phyloP scores from a whole-genome alignment of 2,113 vertebrate genomes.

The Thinocorus orbignyianus region DNA sequence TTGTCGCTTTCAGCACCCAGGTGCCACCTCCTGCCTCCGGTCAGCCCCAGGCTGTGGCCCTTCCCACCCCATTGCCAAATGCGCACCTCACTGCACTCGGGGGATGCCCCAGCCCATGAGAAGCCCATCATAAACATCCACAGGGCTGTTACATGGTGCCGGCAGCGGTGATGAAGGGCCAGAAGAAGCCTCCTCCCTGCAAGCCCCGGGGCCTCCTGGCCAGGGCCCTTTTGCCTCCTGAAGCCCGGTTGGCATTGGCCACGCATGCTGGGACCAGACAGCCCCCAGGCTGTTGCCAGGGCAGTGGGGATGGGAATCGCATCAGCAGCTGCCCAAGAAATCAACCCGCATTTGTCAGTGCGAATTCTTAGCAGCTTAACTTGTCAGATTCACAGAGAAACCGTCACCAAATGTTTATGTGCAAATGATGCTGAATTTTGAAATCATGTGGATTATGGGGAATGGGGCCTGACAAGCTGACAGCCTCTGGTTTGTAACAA shows the following conservation, averaged over 20 bases:
- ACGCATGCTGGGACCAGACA: neutral
- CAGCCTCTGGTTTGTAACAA: slow-evolving; percentile 88
- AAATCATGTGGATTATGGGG: slow-evolving; percentile 84
- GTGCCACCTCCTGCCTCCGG: slow-evolving; percentile 42
- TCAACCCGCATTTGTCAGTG: slow-evolving; percentile 75
- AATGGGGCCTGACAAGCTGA: slow-evolving; percentile 85
- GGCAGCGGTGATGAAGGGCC: neutral
- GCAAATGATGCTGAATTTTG: slow-evolving; percentile 82
- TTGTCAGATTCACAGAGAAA: slow-evolving; percentile 84
- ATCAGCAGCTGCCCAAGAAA: slow-evolving; percentile 79
- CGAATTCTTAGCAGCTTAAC: slow-evolving; percentile 83
- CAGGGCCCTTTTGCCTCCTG: neutral
- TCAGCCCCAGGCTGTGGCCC: neutral
- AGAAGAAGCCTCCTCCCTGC: neutral
- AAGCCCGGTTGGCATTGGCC: neutral
- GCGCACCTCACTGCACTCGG: neutral
- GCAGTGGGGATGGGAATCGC: slow-evolving; percentile 70
- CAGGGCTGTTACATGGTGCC: neutral
- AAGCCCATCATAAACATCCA: neutral
- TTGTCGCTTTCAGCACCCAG: slow-evolving; percentile 39
- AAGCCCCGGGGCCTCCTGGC: neutral
- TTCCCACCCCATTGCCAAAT: neutral
- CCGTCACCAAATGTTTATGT: slow-evolving; percentile 83
- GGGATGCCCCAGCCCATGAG: neutral
- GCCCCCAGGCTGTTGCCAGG: slow-evolving; percentile 63